Evolutionary conservation across 2,113 vertebrate genomes (phyloP), one percentile per base, ranked within the genome.

Genomic region (Pelodiscus sinensis): DNA sequence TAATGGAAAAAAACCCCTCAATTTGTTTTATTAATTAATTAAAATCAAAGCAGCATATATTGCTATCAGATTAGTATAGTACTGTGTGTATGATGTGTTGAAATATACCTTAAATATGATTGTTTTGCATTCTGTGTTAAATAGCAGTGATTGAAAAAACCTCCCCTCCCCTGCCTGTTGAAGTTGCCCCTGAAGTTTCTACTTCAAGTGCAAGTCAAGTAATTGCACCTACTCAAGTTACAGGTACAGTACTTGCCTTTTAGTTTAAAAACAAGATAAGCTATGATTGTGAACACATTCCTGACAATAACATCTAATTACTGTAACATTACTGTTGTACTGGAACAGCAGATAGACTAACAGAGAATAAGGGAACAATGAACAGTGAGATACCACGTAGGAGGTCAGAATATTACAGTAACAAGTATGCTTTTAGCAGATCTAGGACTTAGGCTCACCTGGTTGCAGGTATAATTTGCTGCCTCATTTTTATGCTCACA

Each of bases 201-300:
- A 98, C 99, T 4, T 99, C 99, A 1, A 99, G 99, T 82, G 99
- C 99, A 71, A 99, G 99, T 95, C 99, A 99, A 98, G 98, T 98
- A 95, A 99, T 99, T 68, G 98, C 99, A 62, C 99, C 99, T 84
- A 99, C 99, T 86, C 99, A 99, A 98, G 98, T 98, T 90, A 98
- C 99, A 96, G 99, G 99, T 99, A 96, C 94, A 86, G 94, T 94
- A 65, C 54, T 81, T 93, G 73, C 50, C 89, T 94, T 84, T 77
- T 75, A 86, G 11, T 84, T 22, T 44, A 79, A 57, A 86, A 90
- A n/a, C 82, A 82, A 84, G 51, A 81, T 58, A 88, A 90, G 79
- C 85, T n/a, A 14, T 79, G 1, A 31, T 78, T 89, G 19, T 56
- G 65, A 87, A 16, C 21, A 18, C 68, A 16, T 79, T 84, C 51